Percentiles rank a stretch among this genome's conserved stretches.
Conservation (phyloP, 1,140 invertebrate species). For the Ostrea edulis region DNA sequence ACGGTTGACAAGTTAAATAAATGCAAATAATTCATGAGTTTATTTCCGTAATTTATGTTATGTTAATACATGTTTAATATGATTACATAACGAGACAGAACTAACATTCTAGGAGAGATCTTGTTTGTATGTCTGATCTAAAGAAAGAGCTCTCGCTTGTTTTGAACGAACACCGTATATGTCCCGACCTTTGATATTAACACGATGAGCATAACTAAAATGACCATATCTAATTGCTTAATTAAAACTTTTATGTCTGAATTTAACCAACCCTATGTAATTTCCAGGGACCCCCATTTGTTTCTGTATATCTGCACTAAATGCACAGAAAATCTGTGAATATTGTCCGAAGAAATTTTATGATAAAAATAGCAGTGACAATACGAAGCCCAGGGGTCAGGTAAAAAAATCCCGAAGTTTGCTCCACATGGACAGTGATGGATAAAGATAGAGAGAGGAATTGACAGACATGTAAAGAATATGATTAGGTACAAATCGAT, state of each 20-base stretch:
- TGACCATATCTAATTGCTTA: background rate
- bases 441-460: constrained; percentile 5
- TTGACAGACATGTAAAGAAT: constrained; percentile 37
- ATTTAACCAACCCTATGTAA: background rate
- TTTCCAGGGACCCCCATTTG: background rate
- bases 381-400: constrained; percentile 11
- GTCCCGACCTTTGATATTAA: background rate
- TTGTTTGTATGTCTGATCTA: background rate
- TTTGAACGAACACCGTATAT: background rate
- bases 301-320: background rate
- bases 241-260: background rate
- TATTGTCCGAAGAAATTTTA: constrained; percentile 32
- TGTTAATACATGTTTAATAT: constrained; percentile 30
- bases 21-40: constrained; percentile 39
- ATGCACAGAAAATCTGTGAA: background rate
- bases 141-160: background rate
- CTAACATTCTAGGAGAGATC: background rate
- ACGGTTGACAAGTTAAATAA: constrained; percentile 37
- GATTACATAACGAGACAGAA: background rate
- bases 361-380: constrained; percentile 22
- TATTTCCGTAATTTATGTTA: constrained; percentile 26
- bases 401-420: background rate
- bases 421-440: constrained; percentile 4
- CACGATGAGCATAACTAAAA: background rate
- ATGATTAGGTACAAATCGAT: constrained; percentile 39